Percentiles rank a stretch among this genome's conserved stretches.
Evolutionary conservation across 2,113 vertebrate species (phyloP).

Genomic region (Ictalurus furcatus): DNA sequence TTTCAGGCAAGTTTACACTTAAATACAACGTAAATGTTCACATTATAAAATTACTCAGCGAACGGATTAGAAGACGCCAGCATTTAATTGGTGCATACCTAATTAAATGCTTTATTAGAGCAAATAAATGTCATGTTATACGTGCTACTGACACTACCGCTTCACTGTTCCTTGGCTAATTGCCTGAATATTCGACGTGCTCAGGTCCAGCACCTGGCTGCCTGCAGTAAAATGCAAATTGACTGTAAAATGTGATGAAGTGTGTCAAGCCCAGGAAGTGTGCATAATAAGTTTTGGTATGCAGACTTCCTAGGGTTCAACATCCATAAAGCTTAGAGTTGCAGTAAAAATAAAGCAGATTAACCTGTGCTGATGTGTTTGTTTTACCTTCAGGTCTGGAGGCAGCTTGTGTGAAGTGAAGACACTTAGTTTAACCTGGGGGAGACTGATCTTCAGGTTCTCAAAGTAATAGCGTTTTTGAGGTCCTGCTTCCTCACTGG

Average conservation of each 20-base stretch:
- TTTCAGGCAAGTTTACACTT: not conserved
- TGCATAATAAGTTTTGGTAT: not conserved
- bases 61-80: not conserved
- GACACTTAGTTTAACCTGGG: slow-evolving; percentile 93
- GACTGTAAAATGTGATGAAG: not conserved
- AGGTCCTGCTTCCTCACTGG: slow-evolving; percentile 72
- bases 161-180: not conserved
- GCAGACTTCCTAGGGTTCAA: not conserved
- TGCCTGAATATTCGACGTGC: not conserved
- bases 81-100: not conserved
- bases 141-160: not conserved
- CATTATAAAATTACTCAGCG: not conserved
- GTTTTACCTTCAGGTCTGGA: slow-evolving; percentile 88
- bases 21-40: not conserved
- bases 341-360: not conserved
- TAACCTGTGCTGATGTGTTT: not conserved
- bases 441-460: slow-evolving; percentile 95
- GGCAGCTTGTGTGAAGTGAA: slow-evolving; percentile 95
- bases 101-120: not conserved
- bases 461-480: slow-evolving; percentile 93
- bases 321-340: not conserved
- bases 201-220: not conserved
- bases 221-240: slow-evolving; percentile 1
- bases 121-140: not conserved
- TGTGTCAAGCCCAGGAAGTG: slow-evolving; percentile 28